A percentile compares a stretch with the other conserved stretches of the same genome.
Conservation (phyloP, 2,797 vertebrate species). For the Rousettus madagascariensis region DNA sequence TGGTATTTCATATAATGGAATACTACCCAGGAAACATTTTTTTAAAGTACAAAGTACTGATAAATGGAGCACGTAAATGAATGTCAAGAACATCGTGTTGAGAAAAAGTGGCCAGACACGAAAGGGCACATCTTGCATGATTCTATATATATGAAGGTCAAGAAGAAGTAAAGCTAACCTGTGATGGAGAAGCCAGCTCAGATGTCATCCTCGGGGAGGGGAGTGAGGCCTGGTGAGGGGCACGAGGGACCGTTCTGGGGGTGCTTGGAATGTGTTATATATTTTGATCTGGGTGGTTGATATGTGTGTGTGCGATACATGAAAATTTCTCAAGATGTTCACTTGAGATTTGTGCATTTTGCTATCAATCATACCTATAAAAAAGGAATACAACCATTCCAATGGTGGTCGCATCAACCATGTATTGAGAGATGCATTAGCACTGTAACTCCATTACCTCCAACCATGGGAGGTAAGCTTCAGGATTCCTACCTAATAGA, state of each 20-base stretch:
- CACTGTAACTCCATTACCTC: background rate
- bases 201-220: background rate
- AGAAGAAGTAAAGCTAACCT: background rate
- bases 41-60: background rate
- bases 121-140: background rate
- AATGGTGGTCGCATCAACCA: background rate
- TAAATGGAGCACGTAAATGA: background rate
- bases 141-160: background rate
- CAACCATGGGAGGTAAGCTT: background rate
- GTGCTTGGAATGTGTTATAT: background rate
- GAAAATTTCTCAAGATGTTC: background rate
- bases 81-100: background rate
- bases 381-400: background rate
- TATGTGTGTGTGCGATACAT: background rate
- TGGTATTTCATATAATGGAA: background rate
- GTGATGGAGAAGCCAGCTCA: background rate
- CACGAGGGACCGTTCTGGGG: accelerated
- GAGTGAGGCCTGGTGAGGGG: accelerated
- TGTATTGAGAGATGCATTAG: accelerated
- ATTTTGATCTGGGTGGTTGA: background rate
- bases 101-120: background rate
- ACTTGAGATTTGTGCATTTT: background rate
- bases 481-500: background rate
- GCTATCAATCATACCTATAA: background rate
- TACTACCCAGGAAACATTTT: background rate